Evolutionary conservation across 2,113 vertebrate genomes (phyloP).

Genomic region (Aramus guarauna): DNA sequence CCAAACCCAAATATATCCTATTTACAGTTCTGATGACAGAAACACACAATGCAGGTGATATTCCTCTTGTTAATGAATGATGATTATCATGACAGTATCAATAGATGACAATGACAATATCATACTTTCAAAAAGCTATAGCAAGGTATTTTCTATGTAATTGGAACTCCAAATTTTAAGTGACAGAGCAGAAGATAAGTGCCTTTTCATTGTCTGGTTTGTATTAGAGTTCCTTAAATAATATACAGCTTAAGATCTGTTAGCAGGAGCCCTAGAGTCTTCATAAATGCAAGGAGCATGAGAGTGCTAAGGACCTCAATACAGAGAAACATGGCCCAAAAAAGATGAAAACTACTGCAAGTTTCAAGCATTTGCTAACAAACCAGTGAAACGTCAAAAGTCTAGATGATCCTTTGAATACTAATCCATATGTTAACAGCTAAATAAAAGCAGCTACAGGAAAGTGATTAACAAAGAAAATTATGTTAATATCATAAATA

Average conservation of each 20-base stretch:
- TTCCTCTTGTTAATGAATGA: background rate
- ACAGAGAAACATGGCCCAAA: background rate
- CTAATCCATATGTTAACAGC: background rate
- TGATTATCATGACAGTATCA: background rate
- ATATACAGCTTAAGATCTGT: background rate
- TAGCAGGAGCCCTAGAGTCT: background rate
- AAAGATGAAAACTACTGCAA: background rate
- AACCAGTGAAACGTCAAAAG: background rate
- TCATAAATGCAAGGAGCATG: background rate
- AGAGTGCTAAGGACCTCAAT: background rate
- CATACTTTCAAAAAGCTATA: background rate
- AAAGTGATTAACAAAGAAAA: background rate
- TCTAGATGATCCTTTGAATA: background rate
- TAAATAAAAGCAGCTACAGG: background rate
- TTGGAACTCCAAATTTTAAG: background rate
- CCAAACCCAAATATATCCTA: background rate
- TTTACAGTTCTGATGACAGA: background rate
- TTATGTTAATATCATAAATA: background rate
- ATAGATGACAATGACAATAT: background rate
- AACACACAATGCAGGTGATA: background rate
- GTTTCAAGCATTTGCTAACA: background rate
- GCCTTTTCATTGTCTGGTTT: background rate
- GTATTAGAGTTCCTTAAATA: background rate
- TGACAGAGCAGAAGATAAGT: background rate
- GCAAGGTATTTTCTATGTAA: background rate